A percentile compares a stretch with the other conserved stretches of the same genome.
These are phyloP conservation scores for Otis tarda DNA, from an alignment of 2,113 vertebrate genomes.

Conservation along the genomic window DNA sequence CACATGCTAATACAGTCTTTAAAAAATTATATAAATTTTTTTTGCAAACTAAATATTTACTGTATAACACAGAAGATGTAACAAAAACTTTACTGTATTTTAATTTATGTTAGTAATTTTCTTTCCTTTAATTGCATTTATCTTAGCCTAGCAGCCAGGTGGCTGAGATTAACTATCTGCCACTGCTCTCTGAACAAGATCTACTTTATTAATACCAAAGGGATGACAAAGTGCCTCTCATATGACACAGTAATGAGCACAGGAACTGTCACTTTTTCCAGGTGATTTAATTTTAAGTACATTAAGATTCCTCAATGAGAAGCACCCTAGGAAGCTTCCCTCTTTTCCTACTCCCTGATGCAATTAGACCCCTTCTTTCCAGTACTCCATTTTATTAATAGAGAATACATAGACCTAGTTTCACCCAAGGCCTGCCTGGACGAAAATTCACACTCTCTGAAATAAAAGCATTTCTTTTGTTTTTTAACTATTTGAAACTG, in stretches of 20 bases:
- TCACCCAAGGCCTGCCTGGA: constrained; percentile 95
- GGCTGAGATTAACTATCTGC: constrained; percentile 43
- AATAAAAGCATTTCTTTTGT: constrained; percentile 74
- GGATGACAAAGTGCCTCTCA: constrained; percentile 28
- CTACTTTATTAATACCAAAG: constrained; percentile 43
- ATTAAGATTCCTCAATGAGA: constrained; percentile 54
- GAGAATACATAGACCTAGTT: constrained; percentile 69
- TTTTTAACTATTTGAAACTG: constrained; percentile 71
- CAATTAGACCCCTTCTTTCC: constrained; percentile 46
- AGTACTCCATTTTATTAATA: constrained; percentile 54
- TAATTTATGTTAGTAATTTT: constrained; percentile 53
- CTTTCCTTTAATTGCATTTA: constrained; percentile 50
- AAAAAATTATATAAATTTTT: constrained; percentile 60
- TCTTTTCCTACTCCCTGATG: constrained; percentile 57
- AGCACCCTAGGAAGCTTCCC: constrained; percentile 43
- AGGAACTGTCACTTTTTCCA: constrained; percentile 47
- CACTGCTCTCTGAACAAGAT: constrained; percentile 52
- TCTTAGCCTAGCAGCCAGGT: constrained; percentile 57
- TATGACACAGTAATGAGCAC: constrained; percentile 25
- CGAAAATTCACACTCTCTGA: constrained; percentile 77
- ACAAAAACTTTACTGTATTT: constrained; percentile 59
- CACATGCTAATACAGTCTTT: constrained; percentile 52
- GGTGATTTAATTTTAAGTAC: constrained; percentile 43
- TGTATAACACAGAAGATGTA: constrained; percentile 59
- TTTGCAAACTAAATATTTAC: constrained; percentile 71